Evolutionary conservation across 2,888 invertebrate genomes (phyloP).

Genomic region (Euphydryas editha): DNA sequence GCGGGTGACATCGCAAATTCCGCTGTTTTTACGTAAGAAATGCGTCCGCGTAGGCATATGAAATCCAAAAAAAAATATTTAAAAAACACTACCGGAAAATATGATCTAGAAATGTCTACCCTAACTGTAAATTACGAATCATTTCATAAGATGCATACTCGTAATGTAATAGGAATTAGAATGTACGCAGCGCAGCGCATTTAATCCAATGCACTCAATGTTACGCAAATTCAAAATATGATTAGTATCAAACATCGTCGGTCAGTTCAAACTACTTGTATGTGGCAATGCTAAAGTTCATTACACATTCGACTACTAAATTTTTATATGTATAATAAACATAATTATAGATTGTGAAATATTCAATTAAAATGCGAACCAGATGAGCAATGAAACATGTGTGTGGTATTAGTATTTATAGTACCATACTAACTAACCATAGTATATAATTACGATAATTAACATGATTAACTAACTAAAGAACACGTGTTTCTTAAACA

Average conservation of each 20-base stretch:
- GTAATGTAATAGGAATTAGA: constrained; percentile 28
- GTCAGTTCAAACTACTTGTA: constrained; percentile 1
- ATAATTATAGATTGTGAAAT: neutral
- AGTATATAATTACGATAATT: no score
- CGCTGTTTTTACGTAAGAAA: no score
- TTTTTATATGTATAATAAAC: neutral
- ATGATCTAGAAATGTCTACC: neutral
- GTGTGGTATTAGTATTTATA: no score
- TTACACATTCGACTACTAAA: neutral
- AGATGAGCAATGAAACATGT: neutral
- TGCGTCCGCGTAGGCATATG: no score
- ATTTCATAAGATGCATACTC: constrained; percentile 24
- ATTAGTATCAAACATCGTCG: constrained; percentile 9
- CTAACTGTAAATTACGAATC: neutral
- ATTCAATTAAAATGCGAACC: no score
- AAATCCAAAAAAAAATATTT: no score
- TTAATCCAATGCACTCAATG: constrained; percentile 28
- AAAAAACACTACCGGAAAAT: neutral
- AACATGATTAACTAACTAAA: no score
- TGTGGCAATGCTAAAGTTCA: constrained; percentile 7
- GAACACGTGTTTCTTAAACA: no score
- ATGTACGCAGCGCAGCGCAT: constrained; percentile 22
- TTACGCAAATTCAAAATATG: constrained; percentile 26
- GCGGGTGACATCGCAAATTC: no score
- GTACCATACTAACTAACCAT: no score